Evolutionary conservation across 2,113 vertebrate genomes (phyloP).

Genomic region (Eudyptes chrysolophus): DNA sequence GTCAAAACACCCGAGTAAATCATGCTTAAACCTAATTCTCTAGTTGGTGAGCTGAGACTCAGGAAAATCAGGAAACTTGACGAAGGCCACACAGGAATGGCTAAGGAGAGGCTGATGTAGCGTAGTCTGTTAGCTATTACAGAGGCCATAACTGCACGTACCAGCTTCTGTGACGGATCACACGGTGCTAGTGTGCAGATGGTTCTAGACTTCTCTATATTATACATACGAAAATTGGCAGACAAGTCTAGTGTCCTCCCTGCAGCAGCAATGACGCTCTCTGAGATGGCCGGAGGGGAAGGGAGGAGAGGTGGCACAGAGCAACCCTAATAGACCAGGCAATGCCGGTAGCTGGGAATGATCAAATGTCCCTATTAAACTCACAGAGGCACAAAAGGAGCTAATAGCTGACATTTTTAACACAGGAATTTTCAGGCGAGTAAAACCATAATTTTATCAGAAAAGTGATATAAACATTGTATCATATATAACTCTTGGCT

Average conservation of each 20-base stretch:
- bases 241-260: background rate
- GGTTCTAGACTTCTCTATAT: background rate
- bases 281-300: background rate
- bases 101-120: background rate
- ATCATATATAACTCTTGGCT: slow-evolving; percentile 1
- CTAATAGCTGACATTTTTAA: slow-evolving; percentile 9
- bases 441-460: slow-evolving; percentile 34
- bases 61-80: background rate
- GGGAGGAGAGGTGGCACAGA: background rate
- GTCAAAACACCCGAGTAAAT: background rate
- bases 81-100: background rate
- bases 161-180: background rate
- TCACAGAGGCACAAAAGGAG: background rate
- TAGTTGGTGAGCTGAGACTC: background rate
- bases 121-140: background rate
- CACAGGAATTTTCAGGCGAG: slow-evolving; percentile 13
- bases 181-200: background rate
- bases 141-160: background rate
- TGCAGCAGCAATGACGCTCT: background rate
- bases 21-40: background rate
- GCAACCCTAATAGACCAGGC: background rate
- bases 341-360: background rate
- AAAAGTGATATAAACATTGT: slow-evolving; percentile 5
- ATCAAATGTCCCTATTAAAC: background rate
- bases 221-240: background rate